Percentiles rank a stretch among this genome's conserved stretches.
Conservation (phyloP, 2,888 invertebrate genomes). For the Acrobeloides nanus region DNA sequence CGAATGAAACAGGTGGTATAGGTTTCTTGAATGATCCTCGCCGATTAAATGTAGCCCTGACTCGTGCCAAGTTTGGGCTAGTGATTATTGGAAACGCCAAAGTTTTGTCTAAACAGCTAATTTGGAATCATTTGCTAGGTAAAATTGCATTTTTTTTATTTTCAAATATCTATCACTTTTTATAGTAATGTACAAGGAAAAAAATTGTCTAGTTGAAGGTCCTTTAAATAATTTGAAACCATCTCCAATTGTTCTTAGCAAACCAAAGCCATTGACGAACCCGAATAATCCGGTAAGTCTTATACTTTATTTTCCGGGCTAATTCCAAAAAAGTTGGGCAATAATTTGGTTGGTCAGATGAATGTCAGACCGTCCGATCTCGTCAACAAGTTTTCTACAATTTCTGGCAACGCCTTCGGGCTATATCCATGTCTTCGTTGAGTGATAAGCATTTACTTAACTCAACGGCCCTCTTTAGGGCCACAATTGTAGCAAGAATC, state of each 20-base stretch:
- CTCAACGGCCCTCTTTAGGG: no score
- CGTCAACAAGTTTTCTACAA: no score
- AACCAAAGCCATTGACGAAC: constrained; percentile 89
- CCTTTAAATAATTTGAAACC: constrained; percentile 93
- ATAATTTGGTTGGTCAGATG: no score
- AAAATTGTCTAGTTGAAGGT: constrained; percentile 90
- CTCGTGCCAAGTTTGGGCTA: constrained; percentile 71
- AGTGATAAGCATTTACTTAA: no score
- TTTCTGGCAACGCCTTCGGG: no score
- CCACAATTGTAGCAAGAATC: no score
- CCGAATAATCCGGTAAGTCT: no score
- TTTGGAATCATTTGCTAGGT: constrained; percentile 87
- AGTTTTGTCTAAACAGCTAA: constrained; percentile 86
- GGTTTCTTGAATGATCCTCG: constrained; percentile 96
- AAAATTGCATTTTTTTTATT: constrained; percentile 23
- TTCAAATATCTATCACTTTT: constrained; percentile 64
- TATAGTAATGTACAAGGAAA: constrained; percentile 81
- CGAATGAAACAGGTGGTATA: constrained; percentile 96
- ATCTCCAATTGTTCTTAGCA: constrained; percentile 89
- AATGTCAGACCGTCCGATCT: no score
- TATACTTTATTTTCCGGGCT: no score
- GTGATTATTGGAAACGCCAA: constrained; percentile 99
- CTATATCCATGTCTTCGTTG: no score
- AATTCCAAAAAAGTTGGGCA: no score
- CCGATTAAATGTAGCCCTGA: constrained; percentile 91